These are phyloP conservation scores for Pristionchus arcanus DNA, from an alignment of 2,888 invertebrate species.

Conservation along the genomic window DNA sequence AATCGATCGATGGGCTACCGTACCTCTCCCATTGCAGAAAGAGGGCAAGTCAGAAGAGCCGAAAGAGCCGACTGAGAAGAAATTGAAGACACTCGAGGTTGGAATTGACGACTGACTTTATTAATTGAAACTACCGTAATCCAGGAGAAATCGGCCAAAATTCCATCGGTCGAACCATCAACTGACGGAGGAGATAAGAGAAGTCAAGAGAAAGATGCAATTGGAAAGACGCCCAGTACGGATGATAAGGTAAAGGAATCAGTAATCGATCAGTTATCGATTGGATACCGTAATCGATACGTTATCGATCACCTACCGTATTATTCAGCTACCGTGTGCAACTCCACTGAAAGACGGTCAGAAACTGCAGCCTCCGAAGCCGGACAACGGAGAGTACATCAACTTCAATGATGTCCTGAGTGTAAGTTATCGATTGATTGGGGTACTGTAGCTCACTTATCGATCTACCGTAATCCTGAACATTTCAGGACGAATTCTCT, in stretches of 20 bases:
- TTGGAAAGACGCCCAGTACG: not conserved
- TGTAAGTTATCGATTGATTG: not conserved
- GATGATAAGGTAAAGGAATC: not conserved
- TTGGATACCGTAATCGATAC: not conserved
- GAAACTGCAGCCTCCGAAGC: slow-evolving; percentile 19
- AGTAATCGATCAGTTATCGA: not conserved
- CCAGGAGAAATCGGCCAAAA: slow-evolving; percentile 35
- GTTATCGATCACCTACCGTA: slow-evolving; percentile 10
- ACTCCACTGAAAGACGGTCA: not conserved
- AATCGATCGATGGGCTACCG: not conserved
- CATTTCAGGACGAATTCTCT: not conserved
- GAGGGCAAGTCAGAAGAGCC: not conserved
- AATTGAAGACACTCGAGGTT: slow-evolving; percentile 43
- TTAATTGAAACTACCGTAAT: not conserved
- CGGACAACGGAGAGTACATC: slow-evolving; percentile 48
- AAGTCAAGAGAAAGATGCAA: not conserved
- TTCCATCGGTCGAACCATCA: not conserved
- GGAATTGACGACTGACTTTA: slow-evolving; percentile 11
- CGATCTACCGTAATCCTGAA: not conserved
- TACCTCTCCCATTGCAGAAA: slow-evolving; percentile 1
- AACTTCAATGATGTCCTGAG: not conserved
- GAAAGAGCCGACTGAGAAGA: not conserved
- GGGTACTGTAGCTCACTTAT: not conserved
- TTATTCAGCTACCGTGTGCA: slow-evolving; percentile 25
- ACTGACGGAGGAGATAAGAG: not conserved